Conservation (phyloP, 2,113 vertebrate genomes). For the Crotalus horridus region DNA sequence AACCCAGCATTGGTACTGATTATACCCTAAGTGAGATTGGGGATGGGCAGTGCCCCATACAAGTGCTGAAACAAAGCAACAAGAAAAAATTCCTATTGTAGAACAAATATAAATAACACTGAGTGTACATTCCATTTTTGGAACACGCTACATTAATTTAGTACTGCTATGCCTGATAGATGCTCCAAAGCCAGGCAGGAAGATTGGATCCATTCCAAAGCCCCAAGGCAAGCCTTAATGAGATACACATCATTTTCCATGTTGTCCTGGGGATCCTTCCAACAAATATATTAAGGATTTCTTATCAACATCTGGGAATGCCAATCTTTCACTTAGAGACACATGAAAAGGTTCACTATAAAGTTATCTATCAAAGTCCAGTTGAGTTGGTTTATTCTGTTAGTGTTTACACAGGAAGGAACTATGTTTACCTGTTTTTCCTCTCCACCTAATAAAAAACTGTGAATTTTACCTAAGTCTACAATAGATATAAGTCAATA, state of each 20-base stretch:
- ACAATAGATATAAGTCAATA: neutral
- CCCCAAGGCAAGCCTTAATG: neutral
- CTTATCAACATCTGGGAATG: neutral
- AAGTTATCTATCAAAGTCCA: neutral
- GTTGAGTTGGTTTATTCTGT: neutral
- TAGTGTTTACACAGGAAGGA: neutral
- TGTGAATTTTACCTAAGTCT: neutral
- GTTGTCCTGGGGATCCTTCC: neutral
- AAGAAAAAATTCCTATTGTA: neutral
- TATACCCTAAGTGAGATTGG: neutral
- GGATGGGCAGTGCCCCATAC: neutral
- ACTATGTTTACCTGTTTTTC: neutral
- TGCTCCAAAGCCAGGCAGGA: neutral
- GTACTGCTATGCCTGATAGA: neutral
- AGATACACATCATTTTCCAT: neutral
- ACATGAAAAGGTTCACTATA: neutral
- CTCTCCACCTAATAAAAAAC: neutral
- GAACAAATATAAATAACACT: neutral
- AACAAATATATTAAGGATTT: neutral
- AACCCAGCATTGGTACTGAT: neutral
- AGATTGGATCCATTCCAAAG: neutral
- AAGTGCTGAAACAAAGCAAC: neutral
- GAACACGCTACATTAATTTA: neutral
- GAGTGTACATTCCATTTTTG: neutral
- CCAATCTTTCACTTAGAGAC: neutral